Percentiles rank a stretch among this genome's conserved stretches.
phyloP scores from a whole-genome alignment of 2,888 invertebrate species.

The Marasmarcha lunaedactyla region DNA sequence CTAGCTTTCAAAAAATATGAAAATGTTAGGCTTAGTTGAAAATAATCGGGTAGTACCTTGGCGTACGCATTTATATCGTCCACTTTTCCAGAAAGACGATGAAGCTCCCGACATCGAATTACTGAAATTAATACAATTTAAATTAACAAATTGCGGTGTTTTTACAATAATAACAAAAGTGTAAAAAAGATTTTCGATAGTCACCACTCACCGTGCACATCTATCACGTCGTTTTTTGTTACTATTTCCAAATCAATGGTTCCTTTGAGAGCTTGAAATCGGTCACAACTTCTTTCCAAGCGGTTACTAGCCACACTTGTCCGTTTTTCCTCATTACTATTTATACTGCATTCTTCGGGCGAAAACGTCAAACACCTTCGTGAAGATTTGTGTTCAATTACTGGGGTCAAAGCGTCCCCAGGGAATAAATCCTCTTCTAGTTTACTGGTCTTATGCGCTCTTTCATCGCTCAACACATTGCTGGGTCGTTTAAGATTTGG shows the following conservation, averaged over 20 bases:
- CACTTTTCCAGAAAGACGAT: slow-evolving; percentile 74
- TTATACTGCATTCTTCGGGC: slow-evolving; percentile 61
- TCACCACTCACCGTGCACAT: slow-evolving; percentile 78
- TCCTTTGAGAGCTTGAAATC: slow-evolving; percentile 54
- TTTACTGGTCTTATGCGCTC: slow-evolving; percentile 62
- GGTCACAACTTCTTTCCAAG: slow-evolving; percentile 43
- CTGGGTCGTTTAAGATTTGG: slow-evolving; percentile 49
- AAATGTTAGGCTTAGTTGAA: no score
- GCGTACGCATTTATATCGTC: slow-evolving; percentile 83
- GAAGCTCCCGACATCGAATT: slow-evolving; percentile 80
- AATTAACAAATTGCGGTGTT: slow-evolving; percentile 7
- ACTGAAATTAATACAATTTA: slow-evolving; percentile 67
- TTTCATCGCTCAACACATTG: slow-evolving; percentile 49
- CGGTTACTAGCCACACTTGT: slow-evolving; percentile 61
- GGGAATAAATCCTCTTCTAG: slow-evolving; percentile 55
- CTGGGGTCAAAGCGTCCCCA: slow-evolving; percentile 46
- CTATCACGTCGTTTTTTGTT: slow-evolving; percentile 69
- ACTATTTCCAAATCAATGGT: slow-evolving; percentile 75
- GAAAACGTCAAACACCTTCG: slow-evolving; percentile 73
- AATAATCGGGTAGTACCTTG: slow-evolving; percentile 69
- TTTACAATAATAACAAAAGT: slow-evolving; percentile 8
- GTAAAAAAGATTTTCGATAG: slow-evolving; percentile 35
- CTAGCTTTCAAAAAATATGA: background rate
- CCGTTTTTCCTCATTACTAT: slow-evolving; percentile 65
- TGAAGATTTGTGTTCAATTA: slow-evolving; percentile 57